These are phyloP conservation scores for Motacilla alba DNA, from an alignment of 2,113 vertebrate species.

Conservation along the genomic window DNA sequence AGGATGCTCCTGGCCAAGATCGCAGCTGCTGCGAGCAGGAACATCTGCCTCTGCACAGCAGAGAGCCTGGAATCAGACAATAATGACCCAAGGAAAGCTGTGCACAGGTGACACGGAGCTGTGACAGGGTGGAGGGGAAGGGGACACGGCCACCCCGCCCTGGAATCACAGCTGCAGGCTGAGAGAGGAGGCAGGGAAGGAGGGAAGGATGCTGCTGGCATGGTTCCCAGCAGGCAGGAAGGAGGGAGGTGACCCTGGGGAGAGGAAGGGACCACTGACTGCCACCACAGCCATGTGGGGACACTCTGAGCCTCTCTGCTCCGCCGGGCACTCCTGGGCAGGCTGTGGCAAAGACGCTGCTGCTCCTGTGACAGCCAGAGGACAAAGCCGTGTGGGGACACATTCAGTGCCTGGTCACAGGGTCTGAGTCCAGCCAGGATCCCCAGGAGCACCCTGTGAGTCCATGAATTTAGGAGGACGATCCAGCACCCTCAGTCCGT, in stretches of 20 bases:
- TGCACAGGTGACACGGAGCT: not conserved
- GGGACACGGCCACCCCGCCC: not conserved
- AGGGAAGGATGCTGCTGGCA: not conserved
- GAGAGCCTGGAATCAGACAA: not conserved
- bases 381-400: not conserved
- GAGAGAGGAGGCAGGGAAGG: not conserved
- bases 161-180: fast-evolving
- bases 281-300: not conserved
- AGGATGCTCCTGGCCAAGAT: conserved; percentile 1
- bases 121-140: not conserved
- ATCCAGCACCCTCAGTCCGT: not conserved
- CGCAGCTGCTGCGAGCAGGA: not conserved
- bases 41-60: not conserved
- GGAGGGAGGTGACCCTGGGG: not conserved
- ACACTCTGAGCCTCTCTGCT: not conserved
- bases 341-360: not conserved
- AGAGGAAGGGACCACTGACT: not conserved
- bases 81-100: not conserved
- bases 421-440: not conserved
- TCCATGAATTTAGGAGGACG: fast-evolving
- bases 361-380: not conserved
- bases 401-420: fast-evolving
- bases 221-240: not conserved
- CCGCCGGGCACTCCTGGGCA: not conserved
- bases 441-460: not conserved